Evolutionary conservation across 2,888 invertebrate genomes (phyloP), one percentile per base, ranked within the genome.

Genomic region (Selenia dentaria): DNA sequence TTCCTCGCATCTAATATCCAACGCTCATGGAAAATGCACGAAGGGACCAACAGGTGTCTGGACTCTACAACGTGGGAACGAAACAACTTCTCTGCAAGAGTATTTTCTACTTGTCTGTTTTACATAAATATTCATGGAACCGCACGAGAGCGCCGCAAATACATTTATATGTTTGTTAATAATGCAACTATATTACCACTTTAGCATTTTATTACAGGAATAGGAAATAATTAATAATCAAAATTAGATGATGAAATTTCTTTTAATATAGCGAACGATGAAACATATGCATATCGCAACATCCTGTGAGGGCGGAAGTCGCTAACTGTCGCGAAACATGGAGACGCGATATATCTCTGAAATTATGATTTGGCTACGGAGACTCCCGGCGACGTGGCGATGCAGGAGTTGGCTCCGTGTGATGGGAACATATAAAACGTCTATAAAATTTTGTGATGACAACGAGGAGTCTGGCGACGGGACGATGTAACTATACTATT

Each of bases 121-220:
- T n/a, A 18, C 8, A 27, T 10, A 24, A 12, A 8, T 18, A 49
- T 35, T 36, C 31, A 46, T 16, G 20, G 46, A 29, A 33, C 33
- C 8, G 1, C 6, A 6, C 18, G 18, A 18, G 18, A 18, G 16
- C 2, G n/a, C n/a, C n/a, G n/a, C n/a, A 2, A 18, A 18, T 18
- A 2, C 18, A 18, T 18, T 6, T 18, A 16, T 16, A 16, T 18
- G 6, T 18, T 18, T 2, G 18, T 6, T 18, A 18, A 18, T 6
- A 0, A 18, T 18, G 22, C 37, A 46, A 31, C 27, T 37, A 28
- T 29, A 39, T 34, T 18, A 11, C 31, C 6, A 32, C 18, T 49
- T 51, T 35, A 12, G 25, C 33, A 36, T 33, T 53, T 54, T 47
- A 57, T 54, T n/a, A 50, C 44, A 49, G 43, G 32, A 49, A 46